phyloP scores from a whole-genome alignment of 2,113 vertebrate species.

The Gallinago media region DNA sequence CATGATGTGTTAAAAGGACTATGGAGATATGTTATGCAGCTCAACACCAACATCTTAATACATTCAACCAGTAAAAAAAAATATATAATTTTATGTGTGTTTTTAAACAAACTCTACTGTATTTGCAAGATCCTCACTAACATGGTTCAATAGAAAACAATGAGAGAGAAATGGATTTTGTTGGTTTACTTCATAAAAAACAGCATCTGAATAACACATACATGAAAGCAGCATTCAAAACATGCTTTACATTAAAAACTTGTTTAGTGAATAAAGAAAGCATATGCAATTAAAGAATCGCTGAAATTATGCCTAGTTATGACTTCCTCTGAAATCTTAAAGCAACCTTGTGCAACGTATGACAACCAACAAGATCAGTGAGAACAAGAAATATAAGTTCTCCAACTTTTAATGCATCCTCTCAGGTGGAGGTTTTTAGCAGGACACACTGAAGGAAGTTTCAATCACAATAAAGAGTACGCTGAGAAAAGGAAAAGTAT shows the following conservation, averaged over 20 bases:
- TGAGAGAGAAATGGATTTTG: not conserved
- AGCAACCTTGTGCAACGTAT: rapidly evolving
- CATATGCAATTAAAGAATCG: rapidly evolving
- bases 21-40: rapidly evolving
- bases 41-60: not conserved
- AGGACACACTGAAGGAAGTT: not conserved
- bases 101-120: not conserved
- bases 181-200: not conserved
- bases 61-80: not conserved
- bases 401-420: not conserved
- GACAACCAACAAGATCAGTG: not conserved
- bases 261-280: not conserved
- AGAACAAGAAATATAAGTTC: not conserved
- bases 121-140: not conserved
- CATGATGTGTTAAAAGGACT: not conserved
- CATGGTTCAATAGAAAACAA: rapidly evolving
- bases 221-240: not conserved
- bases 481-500: not conserved
- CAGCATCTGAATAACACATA: not conserved
- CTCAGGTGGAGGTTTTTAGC: not conserved
- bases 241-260: rapidly evolving
- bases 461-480: rapidly evolving
- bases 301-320: rapidly evolving
- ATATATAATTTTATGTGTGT: not conserved
- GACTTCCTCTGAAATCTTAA: not conserved